Conservation (phyloP, 2,888 invertebrate species). For the Portevinia maculata region DNA sequence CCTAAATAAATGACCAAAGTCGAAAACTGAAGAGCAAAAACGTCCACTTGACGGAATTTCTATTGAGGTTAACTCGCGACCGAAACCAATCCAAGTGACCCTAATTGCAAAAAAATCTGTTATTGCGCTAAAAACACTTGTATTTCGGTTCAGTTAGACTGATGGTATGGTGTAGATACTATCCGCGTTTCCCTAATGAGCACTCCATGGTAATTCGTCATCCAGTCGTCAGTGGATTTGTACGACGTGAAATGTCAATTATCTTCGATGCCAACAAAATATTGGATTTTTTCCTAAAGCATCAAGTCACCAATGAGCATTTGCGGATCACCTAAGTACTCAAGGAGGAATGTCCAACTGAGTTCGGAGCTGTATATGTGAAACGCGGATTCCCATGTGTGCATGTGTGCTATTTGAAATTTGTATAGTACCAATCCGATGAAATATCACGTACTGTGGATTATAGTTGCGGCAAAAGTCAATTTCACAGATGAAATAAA, state of each 20-base stretch:
- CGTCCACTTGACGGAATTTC: conserved; percentile 14
- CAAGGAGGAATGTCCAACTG: too few species aligned
- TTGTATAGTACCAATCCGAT: conserved; percentile 10
- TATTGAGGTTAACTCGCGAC: conserved; percentile 44
- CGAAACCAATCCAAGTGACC: conserved; percentile 35
- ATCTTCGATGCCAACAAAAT: neutral
- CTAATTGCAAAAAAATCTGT: conserved; percentile 7
- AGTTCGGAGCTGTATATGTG: too few species aligned
- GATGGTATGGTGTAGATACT: conserved; percentile 4
- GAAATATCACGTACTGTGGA: conserved; percentile 59
- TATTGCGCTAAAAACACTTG: conserved; percentile 1
- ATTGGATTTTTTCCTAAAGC: neutral
- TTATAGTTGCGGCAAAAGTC: conserved; percentile 39
- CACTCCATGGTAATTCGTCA: conserved; percentile 35
- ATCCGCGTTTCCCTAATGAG: conserved; percentile 4
- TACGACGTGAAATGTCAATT: conserved; percentile 9
- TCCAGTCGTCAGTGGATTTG: conserved; percentile 34
- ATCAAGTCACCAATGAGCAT: neutral
- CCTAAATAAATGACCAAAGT: conserved; percentile 20
- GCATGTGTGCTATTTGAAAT: conserved; percentile 13
- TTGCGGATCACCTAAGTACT: too few species aligned
- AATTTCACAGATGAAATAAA: conserved; percentile 57
- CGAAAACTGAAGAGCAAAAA: conserved; percentile 12
- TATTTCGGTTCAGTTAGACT: conserved; percentile 19
- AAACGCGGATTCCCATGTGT: neutral